These are phyloP conservation scores for Gisinianus flammeolus DNA, from an alignment of 2,888 invertebrate species.

Conservation along the genomic window DNA sequence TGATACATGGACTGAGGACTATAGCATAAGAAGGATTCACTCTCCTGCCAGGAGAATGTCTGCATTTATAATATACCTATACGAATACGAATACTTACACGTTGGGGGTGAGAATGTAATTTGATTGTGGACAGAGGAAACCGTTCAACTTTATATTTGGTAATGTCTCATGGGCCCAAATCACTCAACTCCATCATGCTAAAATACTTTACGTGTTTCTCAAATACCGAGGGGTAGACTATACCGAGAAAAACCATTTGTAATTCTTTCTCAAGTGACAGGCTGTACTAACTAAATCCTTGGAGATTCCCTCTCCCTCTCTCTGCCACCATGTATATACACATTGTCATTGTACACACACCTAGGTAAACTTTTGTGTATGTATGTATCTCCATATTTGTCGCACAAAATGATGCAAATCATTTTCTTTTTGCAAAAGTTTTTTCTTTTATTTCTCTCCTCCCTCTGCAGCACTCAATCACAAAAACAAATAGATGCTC, in stretches of 20 bases:
- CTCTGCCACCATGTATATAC: neutral
- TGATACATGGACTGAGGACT: too few relatives aligned
- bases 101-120: constrained; percentile 30
- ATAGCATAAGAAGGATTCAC: too few relatives aligned
- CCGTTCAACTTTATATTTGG: constrained; percentile 20
- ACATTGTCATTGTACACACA: too few relatives aligned
- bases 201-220: constrained; percentile 41
- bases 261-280: constrained; percentile 41
- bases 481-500: too few relatives aligned
- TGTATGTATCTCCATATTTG: neutral
- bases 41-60: too few relatives aligned
- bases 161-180: constrained; percentile 30
- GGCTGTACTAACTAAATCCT: constrained; percentile 21
- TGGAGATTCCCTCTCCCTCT: neutral
- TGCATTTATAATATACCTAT: too few relatives aligned
- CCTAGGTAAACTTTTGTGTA: too few relatives aligned
- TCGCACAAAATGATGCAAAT: neutral
- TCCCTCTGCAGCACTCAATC: too few relatives aligned
- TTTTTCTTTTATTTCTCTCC: too few relatives aligned
- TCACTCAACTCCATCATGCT: constrained; percentile 35
- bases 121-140: constrained; percentile 30
- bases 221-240: constrained; percentile 15
- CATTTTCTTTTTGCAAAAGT: neutral
- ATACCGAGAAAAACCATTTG: constrained; percentile 36
- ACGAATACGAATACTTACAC: neutral